Base-by-base conservation (phyloP, 2,888 invertebrate species). In the Heliconius sara region DNA sequence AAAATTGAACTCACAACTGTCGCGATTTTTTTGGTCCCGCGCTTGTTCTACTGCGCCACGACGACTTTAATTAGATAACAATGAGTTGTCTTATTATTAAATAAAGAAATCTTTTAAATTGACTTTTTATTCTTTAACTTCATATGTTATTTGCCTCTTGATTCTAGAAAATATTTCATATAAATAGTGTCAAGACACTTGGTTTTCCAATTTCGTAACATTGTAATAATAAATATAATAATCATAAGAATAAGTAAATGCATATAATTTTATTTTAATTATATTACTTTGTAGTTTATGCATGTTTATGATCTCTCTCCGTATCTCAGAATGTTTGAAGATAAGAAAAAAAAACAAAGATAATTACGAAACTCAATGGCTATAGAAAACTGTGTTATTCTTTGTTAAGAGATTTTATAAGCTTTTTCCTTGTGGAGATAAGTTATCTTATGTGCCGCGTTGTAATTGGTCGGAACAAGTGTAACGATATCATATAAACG, bases 361-460 rank as follows among this genome's bases (percentile, higher is more conserved):
- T 43, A 39, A 57, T 60, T n/a, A 60, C n/a, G 1, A 34, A 73
- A 73, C 72, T 57, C 57, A 27, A 73, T 22, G n/a, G 22, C 72
- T 34, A 30, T 34, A 34, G 30, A 57, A 73, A 57, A 73, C 34
- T 57, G 22, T 57, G 34, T 73, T 27, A 34, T 57, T 68, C 68
- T 77, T 52, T 68, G 68, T 68, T 22, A 13, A 2, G 30, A 67
- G 57, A 86, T 85, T 68, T 68, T 68, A 68, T 77, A 9, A 13
- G 19, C 30, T 57, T 77, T 68, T 67, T 76, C 76, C 76, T 74
- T 19, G 63, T 74, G 25, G 30, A 72, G 78, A 78, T 78, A 78
- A 60, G 73, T 43, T 78, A 78, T 78, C 60, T 78, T 25, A 39
- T 47, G 34, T 22, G 34, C 30, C 39, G 57, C 57, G 67, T 57